Percentiles rank a stretch among this genome's conserved stretches.
These are phyloP conservation scores for Vireo griseus DNA, from an alignment of 2,797 vertebrate genomes.

Conservation along the genomic window DNA sequence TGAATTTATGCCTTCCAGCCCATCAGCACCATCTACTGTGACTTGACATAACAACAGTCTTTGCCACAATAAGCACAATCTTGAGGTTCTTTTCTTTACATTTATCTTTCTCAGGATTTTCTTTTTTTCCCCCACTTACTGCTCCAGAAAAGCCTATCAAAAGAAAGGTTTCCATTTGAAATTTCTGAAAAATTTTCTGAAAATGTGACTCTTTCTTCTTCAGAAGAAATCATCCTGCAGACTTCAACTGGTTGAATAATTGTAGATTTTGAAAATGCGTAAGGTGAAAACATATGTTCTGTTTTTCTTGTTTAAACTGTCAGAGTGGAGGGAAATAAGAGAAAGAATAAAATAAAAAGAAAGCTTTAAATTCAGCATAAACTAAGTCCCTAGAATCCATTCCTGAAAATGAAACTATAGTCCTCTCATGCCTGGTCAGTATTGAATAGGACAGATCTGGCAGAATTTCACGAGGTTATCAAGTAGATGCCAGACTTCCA, in stretches of 20 bases:
- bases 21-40: constrained; percentile 70
- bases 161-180: neutral
- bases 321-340: neutral
- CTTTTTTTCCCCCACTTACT: neutral
- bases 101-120: neutral
- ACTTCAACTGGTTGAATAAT: neutral
- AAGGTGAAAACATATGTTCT: neutral
- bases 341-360: neutral
- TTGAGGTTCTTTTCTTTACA: neutral
- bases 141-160: neutral
- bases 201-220: neutral
- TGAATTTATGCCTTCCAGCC: constrained; percentile 14
- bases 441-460: neutral
- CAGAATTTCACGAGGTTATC: neutral
- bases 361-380: neutral
- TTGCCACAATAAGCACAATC: neutral
- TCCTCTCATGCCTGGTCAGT: neutral
- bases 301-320: neutral
- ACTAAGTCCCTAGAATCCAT: neutral
- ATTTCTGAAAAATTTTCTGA: neutral
- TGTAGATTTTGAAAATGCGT: neutral
- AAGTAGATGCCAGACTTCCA: neutral
- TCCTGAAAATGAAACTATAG: neutral
- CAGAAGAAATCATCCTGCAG: neutral
- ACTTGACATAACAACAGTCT: neutral